phyloP scores from a whole-genome alignment of 2,797 vertebrate genomes.

The Gobionotothen gibberifrons region DNA sequence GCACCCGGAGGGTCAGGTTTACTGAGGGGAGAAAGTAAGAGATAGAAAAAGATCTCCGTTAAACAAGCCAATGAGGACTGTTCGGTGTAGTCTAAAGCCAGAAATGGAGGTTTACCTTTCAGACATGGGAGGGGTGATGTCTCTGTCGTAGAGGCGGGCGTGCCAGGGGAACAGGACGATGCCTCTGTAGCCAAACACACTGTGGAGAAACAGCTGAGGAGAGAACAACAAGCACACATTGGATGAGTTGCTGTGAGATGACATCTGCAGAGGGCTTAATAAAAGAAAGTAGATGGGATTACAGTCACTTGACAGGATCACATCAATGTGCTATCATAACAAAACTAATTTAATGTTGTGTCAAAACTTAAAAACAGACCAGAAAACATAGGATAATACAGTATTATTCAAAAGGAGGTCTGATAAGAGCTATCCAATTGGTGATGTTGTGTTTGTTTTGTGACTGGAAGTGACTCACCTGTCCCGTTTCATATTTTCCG shows the following conservation, averaged over 20 bases:
- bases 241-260: conserved; percentile 33
- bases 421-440: not conserved
- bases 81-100: not conserved
- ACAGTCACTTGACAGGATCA: conserved; percentile 43
- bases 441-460: not conserved
- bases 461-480: conserved; percentile 82
- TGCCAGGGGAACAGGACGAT: conserved; percentile 98
- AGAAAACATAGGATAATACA: not conserved
- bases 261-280: conserved; percentile 24
- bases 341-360: conserved; percentile 20
- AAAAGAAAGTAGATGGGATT: conserved; percentile 47
- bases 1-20: conserved; percentile 85
- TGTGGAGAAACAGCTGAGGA: conserved; percentile 95
- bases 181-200: conserved; percentile 96
- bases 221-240: conserved; percentile 39
- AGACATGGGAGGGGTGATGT: conserved; percentile 89
- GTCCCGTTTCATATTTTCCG: conserved; percentile 97
- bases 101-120: conserved; percentile 85
- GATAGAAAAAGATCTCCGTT: not conserved
- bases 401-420: not conserved
- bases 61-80: not conserved
- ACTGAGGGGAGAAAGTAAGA: conserved; percentile 67
- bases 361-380: conserved; percentile 21
- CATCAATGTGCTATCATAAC: not conserved
- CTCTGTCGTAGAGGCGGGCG: conserved; percentile 95